Evolutionary conservation across 1,140 invertebrate species (phyloP).

Genomic region (Venturia canescens): DNA sequence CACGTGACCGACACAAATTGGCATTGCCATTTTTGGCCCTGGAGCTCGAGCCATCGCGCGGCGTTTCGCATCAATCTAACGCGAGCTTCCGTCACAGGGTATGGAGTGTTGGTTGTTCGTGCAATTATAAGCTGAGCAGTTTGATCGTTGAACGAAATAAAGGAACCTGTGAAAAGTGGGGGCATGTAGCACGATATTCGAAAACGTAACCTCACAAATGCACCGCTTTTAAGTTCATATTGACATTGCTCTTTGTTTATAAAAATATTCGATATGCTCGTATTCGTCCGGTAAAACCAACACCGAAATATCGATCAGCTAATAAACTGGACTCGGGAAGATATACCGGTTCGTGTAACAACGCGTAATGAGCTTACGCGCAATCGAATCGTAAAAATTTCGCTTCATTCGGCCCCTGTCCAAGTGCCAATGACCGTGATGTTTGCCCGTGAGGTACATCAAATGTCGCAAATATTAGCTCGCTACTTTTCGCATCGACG

Average conservation of each 20-base stretch:
- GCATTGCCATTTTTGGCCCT: constrained; percentile 17
- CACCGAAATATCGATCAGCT: too few relatives aligned
- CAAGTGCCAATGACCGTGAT: constrained; percentile 3
- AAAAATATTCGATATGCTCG: too few relatives aligned
- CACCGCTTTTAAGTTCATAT: too few relatives aligned
- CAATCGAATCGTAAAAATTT: neutral
- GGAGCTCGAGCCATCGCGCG: neutral
- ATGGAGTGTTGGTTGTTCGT: neutral
- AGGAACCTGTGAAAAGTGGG: too few relatives aligned
- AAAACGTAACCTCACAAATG: too few relatives aligned
- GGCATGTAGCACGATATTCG: too few relatives aligned
- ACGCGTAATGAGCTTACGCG: neutral
- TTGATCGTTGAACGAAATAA: neutral
- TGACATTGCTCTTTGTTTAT: neutral
- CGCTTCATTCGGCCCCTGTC: neutral
- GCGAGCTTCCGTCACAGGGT: neutral
- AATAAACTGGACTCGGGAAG: too few relatives aligned
- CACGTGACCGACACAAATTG: constrained; percentile 29
- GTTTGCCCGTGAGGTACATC: neutral
- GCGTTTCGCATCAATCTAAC: constrained; percentile 9
- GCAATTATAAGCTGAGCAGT: neutral
- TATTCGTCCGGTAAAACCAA: too few relatives aligned
- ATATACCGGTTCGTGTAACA: too few relatives aligned
- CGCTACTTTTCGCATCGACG: constrained; percentile 2
- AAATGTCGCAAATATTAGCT: constrained; percentile 14